Evolutionary conservation across 2,113 vertebrate species (phyloP), one percentile per base, ranked within the genome.

Genomic region (Argyrosomus japonicus): DNA sequence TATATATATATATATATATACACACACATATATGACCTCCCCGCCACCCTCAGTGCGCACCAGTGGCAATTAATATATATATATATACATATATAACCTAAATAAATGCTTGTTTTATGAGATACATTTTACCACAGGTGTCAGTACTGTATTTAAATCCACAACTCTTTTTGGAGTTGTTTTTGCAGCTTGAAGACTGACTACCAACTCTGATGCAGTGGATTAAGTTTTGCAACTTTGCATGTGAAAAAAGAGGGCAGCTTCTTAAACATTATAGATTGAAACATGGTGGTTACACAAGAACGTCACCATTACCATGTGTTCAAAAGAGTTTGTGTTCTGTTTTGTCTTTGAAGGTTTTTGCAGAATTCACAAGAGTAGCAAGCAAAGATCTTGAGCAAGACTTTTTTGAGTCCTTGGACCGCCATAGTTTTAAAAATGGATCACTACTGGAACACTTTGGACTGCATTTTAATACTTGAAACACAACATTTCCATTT

Each of bases 211-310:
- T 23, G n/a, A 56, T 56, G 54, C 54, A 23, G 54, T 56, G 54
- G n/a, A 23, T n/a, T 56, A 56, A 23, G n/a, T 56, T 56, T 25
- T 23, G 11, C n/a, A 56, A 25, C n/a, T 56, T 56, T 8, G 8
- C n/a, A 53, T 53, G 53, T 56, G 53, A 56, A 56, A 56, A 23
- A 8, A 57, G 54, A 57, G 54, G n/a, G 54, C 54, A 23, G 5
- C n/a, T 56, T 14, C 54, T 56, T 23, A 56, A 56, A 54, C 53
- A 54, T 54, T 54, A 56, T 23, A 56, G 53, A 23, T 56, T 56
- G 21, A 56, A 56, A 56, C 54, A 57, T 57, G 54, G 54, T 57
- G 54, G 54, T 57, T 57, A 57, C 54, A 57, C n/a, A 57, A 25
- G 54, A 57, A 25, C 54, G 9, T 23, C 53, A 56, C 21, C 21